Percentiles rank a stretch among this genome's conserved stretches.
Conservation (phyloP, 2,888 invertebrate species). For the Hyposoter didymator region DNA sequence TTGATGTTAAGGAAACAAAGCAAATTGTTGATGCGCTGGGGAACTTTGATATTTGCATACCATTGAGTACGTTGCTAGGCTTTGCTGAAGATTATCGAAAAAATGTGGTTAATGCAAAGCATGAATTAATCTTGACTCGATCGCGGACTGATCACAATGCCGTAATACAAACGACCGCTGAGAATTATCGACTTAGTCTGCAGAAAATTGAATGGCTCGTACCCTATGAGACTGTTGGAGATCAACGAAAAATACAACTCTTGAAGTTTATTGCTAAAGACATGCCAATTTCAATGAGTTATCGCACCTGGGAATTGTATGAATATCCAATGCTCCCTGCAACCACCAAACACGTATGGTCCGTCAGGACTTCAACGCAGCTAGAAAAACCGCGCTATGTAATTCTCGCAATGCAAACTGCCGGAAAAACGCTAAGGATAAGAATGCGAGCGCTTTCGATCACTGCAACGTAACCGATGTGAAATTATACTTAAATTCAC, state of each 20-base stretch:
- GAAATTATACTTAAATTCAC: not conserved
- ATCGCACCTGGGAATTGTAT: no score
- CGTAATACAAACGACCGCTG: conserved; percentile 69
- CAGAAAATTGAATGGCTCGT: conserved; percentile 70
- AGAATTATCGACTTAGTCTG: not conserved
- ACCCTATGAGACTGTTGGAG: conserved; percentile 21
- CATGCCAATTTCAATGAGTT: no score
- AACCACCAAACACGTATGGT: no score
- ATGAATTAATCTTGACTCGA: conserved; percentile 74
- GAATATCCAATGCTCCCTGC: no score
- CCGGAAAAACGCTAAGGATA: not conserved
- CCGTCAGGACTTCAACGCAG: not conserved
- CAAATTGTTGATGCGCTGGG: not conserved
- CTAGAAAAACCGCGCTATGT: not conserved
- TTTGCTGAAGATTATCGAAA: conserved; percentile 67
- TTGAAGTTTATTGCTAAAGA: no score
- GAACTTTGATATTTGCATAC: conserved; percentile 44
- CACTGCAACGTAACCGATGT: not conserved
- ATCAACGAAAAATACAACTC: not conserved
- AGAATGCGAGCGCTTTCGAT: conserved; percentile 16
- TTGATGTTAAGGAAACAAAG: not conserved
- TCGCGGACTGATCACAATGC: conserved; percentile 75
- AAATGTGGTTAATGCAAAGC: conserved; percentile 66
- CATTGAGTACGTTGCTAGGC: conserved; percentile 25
- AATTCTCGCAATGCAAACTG: no score